Evolutionary conservation across 2,888 invertebrate species (phyloP).

Genomic region (Miltochrista miniata): DNA sequence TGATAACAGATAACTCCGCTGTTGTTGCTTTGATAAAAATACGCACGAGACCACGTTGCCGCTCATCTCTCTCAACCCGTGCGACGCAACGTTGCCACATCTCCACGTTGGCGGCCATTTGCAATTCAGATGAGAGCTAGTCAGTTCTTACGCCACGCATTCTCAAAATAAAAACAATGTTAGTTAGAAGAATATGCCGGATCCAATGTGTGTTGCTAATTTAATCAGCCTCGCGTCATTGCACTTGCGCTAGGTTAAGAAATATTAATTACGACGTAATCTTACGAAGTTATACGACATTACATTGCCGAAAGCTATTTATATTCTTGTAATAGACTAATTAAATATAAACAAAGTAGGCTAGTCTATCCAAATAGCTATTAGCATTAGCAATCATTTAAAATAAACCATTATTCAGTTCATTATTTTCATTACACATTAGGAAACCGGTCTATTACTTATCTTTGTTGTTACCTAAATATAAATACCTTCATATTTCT

Average conservation of each 20-base stretch:
- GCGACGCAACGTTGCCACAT: slow-evolving; percentile 68
- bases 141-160: slow-evolving; percentile 64
- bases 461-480: neutral
- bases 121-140: slow-evolving; percentile 68
- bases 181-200: slow-evolving; percentile 52
- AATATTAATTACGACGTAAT: slow-evolving; percentile 25
- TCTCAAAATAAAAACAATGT: slow-evolving; percentile 76
- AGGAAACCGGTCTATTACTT: neutral
- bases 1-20: slow-evolving; percentile 61
- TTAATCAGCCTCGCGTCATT: slow-evolving; percentile 44
- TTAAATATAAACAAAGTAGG: neutral
- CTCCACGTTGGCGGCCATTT: slow-evolving; percentile 62
- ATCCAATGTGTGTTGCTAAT: slow-evolving; percentile 44
- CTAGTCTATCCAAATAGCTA: neutral
- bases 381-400: neutral
- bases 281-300: neutral
- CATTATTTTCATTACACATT: neutral
- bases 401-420: no score
- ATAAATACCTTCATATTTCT: no score
- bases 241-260: slow-evolving; percentile 30
- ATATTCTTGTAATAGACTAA: neutral
- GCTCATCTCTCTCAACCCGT: slow-evolving; percentile 33
- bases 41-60: slow-evolving; percentile 64
- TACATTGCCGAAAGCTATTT: neutral
- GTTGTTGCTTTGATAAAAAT: slow-evolving; percentile 67